Base-by-base conservation (phyloP, 2,113 vertebrate species). In the Pygoscelis adeliae region DNA sequence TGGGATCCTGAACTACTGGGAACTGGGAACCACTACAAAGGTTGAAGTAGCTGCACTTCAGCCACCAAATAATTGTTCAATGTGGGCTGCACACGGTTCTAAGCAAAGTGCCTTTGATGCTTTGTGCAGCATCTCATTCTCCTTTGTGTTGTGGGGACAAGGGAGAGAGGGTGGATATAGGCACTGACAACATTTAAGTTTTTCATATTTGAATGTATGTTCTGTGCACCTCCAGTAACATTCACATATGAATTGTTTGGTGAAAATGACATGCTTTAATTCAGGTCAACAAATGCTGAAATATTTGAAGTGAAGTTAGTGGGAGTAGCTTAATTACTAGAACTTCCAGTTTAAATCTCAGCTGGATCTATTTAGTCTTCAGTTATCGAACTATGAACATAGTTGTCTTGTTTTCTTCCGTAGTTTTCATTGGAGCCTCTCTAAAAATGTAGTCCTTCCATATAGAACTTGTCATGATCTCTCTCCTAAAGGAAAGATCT, bases 81-180 rank as follows among this genome's bases (percentile, higher is more conserved):
- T 26, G 27, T 78, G 34, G 42, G 22, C 25, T 77, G 2, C 47
- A 26, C 4, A 0, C 0, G 0, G 23, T 32, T 77, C 38, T 71
- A 3, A 76, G 23, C 34, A 15, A 36, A 73, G 13, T 25, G 9
- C 25, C 7, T 81, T 23, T 5, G 74, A 5, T 32, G 38, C 32
- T 87, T 61, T 81, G 55, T 1, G 8, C 83, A 89, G 38, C 27
- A 9, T 23, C 73, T 50, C 25, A 0, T 55, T 49, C 50, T 13
- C 47, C 46, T 49, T 53, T n/a, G 22, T 53, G 20, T 9, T 49
- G 34, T 32, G 20, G 42, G 42, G n/a, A 63, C 3, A 46, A 46
- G 26, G 52, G 50, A 42, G 32, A 49, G 18, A 46, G 30, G 18
- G 3, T 34, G n/a, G 52, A 3, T 65, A 12, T 6, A 59, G 62